Base-by-base conservation (phyloP, 2,113 vertebrate species). In the Cebidichthys violaceus region DNA sequence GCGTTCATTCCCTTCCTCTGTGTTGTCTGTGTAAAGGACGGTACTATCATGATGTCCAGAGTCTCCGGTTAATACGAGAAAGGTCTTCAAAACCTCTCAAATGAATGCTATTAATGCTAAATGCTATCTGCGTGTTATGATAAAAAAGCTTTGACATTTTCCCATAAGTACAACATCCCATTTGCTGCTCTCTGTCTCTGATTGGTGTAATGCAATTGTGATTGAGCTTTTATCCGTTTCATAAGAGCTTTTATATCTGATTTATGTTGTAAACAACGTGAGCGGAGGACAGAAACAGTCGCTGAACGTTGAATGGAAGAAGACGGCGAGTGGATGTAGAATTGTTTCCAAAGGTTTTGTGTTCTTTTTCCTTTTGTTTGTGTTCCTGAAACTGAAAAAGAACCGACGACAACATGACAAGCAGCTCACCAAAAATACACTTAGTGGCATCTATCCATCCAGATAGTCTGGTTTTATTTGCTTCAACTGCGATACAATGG, bases 81-180 rank as follows among this genome's bases (percentile, higher is more conserved):
- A 71, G 69, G 59, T 57, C 45, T 47, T 71, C n/a, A 37, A 18
- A 86, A 79, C 71, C 45, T 64, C 57, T 57, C 27, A 66, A 70
- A 70, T 27, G n/a, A 75, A 50, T 10, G 29, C 50, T 37, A 50
- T 37, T 57, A 77, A 22, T 18, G 73, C 66, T 57, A 70, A 71
- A 59, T 60, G 61, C 67, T 54, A 45, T 75, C 68, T 68, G 61
- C 11, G n/a, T n/a, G 43, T 50, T 66, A 14, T 24, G 65, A 62
- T 80, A 54, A 88, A 88, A 78, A 78, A 69, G 75, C 78, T 31
- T 31, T 84, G 83, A 81, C 81, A 82, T 86, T 81, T 86, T 15
- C 78, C 52, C 79, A 69, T 70, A 61, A 68, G 62, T 37, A 39
- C 10, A 4, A 18, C 1, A 54, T 55, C 69, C 54, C 37, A 29